Conservation (phyloP, 1,140 invertebrate species). For the Drosophila prosaltans region DNA sequence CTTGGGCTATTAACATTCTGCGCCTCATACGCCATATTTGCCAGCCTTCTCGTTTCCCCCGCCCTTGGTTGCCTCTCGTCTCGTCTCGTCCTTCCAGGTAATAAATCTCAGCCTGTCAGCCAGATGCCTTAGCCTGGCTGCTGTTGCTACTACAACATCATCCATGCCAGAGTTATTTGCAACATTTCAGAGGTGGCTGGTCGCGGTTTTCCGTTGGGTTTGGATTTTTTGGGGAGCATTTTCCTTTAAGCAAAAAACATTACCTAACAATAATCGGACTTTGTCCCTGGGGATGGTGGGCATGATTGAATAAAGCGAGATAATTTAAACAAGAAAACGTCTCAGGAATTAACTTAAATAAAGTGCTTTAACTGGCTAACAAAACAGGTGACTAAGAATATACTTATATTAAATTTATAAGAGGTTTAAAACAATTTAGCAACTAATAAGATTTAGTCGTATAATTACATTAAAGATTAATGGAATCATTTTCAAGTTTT, state of each 20-base stretch:
- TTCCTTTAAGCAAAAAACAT: conserved; percentile 40
- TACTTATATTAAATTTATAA: background rate
- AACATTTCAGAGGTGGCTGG: conserved; percentile 42
- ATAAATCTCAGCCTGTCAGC: conserved; percentile 74
- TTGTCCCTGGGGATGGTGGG: conserved; percentile 1
- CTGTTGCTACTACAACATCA: conserved; percentile 27
- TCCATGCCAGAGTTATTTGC: conserved; percentile 37
- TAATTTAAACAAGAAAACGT: conserved; percentile 2
- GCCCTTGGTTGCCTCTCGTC: background rate
- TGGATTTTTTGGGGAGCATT: conserved; percentile 1
- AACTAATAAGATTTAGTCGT: no score
- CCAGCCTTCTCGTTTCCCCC: conserved; percentile 2
- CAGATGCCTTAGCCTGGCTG: conserved; percentile 34
- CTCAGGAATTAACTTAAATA: conserved; percentile 4
- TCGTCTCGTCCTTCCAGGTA: conserved; percentile 41
- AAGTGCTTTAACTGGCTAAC: background rate
- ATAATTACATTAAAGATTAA: no score
- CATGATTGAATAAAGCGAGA: conserved; percentile 1
- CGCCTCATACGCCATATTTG: conserved; percentile 29
- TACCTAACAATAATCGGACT: conserved; percentile 35
- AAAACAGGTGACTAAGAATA: background rate
- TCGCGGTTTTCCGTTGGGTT: conserved; percentile 31
- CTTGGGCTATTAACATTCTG: conserved; percentile 57
- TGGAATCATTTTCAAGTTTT: no score
- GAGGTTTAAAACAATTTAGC: no score